These are phyloP conservation scores for Perodicticus potto DNA, from an alignment of 2,797 vertebrate species.

Conservation along the genomic window DNA sequence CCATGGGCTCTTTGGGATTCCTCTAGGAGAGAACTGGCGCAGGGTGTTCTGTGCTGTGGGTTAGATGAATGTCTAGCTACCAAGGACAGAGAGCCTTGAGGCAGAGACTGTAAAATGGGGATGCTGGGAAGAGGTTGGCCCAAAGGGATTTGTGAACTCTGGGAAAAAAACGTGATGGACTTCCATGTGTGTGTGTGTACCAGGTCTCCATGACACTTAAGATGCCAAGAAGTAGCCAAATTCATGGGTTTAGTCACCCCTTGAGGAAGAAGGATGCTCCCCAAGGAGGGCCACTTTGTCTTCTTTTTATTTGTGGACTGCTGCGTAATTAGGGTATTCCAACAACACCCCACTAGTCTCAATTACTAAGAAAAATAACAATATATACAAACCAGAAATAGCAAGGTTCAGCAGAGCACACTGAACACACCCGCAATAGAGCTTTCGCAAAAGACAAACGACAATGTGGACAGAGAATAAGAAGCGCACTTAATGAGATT, in stretches of 20 bases:
- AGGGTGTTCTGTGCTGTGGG: not conserved
- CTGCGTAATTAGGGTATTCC: not conserved
- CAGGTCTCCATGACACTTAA: not conserved
- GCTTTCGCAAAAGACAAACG: not conserved
- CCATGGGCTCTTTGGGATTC: not conserved
- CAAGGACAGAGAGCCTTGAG: not conserved
- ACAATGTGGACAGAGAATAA: not conserved
- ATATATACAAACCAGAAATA: not conserved
- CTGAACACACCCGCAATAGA: not conserved
- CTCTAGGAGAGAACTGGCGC: not conserved
- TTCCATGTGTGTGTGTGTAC: not conserved
- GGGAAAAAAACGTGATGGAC: not conserved
- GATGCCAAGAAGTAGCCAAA: not conserved
- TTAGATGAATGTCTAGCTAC: not conserved
- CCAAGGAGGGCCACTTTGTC: not conserved
- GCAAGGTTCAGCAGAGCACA: not conserved
- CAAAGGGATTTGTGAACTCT: not conserved
- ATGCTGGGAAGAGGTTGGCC: not conserved
- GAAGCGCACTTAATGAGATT: constrained; percentile 1
- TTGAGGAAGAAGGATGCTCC: not conserved
- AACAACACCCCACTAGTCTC: not conserved
- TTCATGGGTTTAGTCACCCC: not conserved
- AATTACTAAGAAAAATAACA: not conserved
- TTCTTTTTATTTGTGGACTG: not conserved
- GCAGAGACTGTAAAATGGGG: not conserved